phyloP scores from a whole-genome alignment of 2,113 vertebrate genomes.

The Megaptera novaeangliae region DNA sequence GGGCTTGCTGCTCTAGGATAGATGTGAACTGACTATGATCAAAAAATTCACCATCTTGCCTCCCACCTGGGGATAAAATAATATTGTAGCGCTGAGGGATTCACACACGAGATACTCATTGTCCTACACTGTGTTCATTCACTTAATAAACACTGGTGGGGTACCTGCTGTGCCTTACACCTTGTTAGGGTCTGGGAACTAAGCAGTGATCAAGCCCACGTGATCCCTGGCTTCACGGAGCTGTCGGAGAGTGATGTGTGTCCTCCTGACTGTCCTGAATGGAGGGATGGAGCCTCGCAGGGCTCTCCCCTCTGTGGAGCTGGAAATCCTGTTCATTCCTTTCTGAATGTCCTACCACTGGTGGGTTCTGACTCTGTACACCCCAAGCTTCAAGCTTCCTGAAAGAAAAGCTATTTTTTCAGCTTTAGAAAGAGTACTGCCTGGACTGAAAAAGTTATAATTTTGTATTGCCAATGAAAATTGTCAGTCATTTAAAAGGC shows the following conservation, averaged over 20 bases:
- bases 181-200: neutral
- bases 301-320: neutral
- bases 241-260: too few species aligned
- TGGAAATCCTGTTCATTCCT: neutral
- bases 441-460: neutral
- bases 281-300: neutral
- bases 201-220: fast-evolving
- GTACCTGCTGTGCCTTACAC: neutral
- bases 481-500: neutral
- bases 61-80: neutral
- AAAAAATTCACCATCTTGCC: neutral
- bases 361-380: neutral
- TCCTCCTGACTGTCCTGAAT: neutral
- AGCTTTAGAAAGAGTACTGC: neutral
- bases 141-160: neutral
- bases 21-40: neutral
- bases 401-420: neutral
- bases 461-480: neutral
- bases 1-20: neutral
- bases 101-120: neutral
- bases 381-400: neutral
- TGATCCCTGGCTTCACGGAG: neutral
- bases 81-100: neutral
- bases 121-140: neutral
- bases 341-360: neutral